Conservation (phyloP, 2,797 vertebrate species). For the Poecilia gillii region DNA sequence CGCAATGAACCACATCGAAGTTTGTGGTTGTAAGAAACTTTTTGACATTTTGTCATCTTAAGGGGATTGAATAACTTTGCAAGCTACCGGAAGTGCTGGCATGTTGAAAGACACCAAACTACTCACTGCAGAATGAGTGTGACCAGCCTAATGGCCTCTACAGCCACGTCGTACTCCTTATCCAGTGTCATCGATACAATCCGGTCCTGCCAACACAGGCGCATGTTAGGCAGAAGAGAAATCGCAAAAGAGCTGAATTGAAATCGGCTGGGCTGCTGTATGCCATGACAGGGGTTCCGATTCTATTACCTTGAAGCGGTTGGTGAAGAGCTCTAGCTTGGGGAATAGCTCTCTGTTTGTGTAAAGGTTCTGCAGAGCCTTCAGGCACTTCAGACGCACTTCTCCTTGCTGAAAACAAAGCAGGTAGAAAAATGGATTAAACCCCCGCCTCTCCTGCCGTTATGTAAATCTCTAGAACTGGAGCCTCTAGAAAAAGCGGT, state of each 20-base stretch:
- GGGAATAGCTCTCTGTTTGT: conserved; percentile 98
- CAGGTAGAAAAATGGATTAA: neutral
- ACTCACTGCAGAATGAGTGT: conserved; percentile 98
- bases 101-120: conserved; percentile 9
- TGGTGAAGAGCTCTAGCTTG: conserved; percentile 98
- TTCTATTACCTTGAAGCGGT: conserved; percentile 93
- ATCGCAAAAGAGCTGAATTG: neutral
- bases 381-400: conserved; percentile 98
- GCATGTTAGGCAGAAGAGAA: neutral
- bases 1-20: neutral
- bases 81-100: neutral
- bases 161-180: conserved; percentile 98
- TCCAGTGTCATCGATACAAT: conserved; percentile 99
- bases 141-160: conserved; percentile 97
- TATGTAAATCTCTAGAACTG: neutral
- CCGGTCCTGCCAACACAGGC: conserved; percentile 84
- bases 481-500: neutral
- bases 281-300: neutral
- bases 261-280: neutral
- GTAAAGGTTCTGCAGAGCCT: conserved; percentile 97
- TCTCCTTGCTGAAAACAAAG: conserved; percentile 90
- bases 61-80: neutral
- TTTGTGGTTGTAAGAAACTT: neutral
- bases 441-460: neutral
- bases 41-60: neutral